These are phyloP conservation scores for Psilopsiagon aymara DNA, from an alignment of 2,113 vertebrate species.

Conservation along the genomic window DNA sequence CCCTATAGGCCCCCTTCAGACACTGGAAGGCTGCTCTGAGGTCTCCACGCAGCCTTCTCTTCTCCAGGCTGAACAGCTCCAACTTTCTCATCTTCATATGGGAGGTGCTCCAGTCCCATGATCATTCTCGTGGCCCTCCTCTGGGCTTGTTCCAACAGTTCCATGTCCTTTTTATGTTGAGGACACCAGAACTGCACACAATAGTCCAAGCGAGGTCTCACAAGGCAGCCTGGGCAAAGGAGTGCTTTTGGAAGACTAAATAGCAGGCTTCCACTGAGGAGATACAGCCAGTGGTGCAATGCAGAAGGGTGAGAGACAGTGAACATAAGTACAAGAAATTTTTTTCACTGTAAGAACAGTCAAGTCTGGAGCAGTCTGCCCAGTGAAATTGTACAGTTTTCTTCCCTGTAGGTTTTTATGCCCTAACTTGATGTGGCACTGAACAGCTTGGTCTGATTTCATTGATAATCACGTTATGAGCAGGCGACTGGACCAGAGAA, in stretches of 20 bases:
- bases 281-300: neutral
- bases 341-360: neutral
- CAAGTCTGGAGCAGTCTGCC: neutral
- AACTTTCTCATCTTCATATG: too few relatives aligned
- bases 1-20: too few relatives aligned
- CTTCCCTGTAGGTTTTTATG: neutral
- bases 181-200: too few relatives aligned
- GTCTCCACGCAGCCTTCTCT: too few relatives aligned
- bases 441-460: neutral
- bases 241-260: neutral
- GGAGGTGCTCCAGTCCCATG: too few relatives aligned
- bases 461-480: accelerated
- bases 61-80: too few relatives aligned
- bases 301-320: neutral
- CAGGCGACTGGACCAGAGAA: neutral
- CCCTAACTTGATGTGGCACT: neutral
- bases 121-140: too few relatives aligned
- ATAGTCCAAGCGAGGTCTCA: too few relatives aligned
- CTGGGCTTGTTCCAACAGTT: too few relatives aligned
- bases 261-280: neutral
- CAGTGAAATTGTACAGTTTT: neutral
- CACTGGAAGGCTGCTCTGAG: too few relatives aligned
- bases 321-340: neutral
- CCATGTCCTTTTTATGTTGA: too few relatives aligned
- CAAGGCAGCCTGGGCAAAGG: neutral